Evolutionary conservation across 2,113 vertebrate species (phyloP).

Genomic region (Vulpes ferrilata): DNA sequence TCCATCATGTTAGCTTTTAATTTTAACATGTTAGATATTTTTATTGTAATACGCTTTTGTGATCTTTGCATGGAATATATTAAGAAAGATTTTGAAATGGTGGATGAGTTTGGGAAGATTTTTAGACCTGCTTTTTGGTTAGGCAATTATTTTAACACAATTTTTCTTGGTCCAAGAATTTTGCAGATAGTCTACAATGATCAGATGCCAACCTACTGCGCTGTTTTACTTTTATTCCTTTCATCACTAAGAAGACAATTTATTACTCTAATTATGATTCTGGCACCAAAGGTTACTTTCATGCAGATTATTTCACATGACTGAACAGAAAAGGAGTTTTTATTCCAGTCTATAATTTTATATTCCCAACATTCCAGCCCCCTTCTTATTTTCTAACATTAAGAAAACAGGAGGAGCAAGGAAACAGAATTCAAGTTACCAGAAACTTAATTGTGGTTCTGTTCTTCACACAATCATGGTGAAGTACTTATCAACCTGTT

Average conservation of each 20-base stretch:
- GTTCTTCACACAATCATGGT: not conserved
- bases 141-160: conserved; percentile 53
- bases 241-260: conserved; percentile 45
- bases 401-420: conserved; percentile 33
- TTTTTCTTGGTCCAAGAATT: conserved; percentile 55
- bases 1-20: conserved; percentile 31
- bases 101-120: not conserved
- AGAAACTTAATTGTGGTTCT: conserved; percentile 48
- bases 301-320: not conserved
- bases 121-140: conserved; percentile 60
- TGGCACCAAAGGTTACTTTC: conserved; percentile 29
- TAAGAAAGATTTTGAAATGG: conserved; percentile 48
- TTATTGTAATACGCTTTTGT: conserved; percentile 33
- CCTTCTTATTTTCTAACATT: conserved; percentile 67
- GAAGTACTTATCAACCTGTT: conserved; percentile 26
- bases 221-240: conserved; percentile 59
- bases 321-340: conserved; percentile 20
- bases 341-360: conserved; percentile 44
- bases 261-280: conserved; percentile 48
- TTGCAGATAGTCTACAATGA: conserved; percentile 41
- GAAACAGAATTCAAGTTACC: conserved; percentile 64
- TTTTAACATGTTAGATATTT: conserved; percentile 50
- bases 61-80: conserved; percentile 44
- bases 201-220: not conserved
- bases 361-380: not conserved